Percentiles rank a stretch among this genome's conserved stretches.
Conservation (phyloP, 1,140 invertebrate genomes). For the Bombus consobrinus region DNA sequence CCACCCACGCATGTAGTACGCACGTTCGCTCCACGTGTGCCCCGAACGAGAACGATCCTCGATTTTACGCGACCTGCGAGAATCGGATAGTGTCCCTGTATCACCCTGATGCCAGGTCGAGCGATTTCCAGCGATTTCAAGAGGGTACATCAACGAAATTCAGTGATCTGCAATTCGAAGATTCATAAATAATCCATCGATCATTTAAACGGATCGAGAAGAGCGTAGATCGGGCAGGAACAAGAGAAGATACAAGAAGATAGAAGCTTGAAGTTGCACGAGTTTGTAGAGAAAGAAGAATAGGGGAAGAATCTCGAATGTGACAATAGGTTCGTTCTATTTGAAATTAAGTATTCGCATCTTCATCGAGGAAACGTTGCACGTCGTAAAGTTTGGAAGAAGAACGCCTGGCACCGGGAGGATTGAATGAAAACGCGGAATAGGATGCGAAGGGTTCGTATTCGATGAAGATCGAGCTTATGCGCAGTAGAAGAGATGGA, state of each 20-base stretch:
- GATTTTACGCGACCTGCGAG: neutral
- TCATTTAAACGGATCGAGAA: neutral
- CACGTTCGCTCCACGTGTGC: slow-evolving; percentile 76
- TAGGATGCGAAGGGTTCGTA: neutral
- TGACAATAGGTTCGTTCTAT: neutral
- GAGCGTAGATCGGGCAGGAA: neutral
- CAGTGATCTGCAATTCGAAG: too few relatives aligned
- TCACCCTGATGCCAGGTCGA: slow-evolving; percentile 21
- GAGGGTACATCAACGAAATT: neutral
- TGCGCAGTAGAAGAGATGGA: neutral
- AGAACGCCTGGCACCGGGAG: slow-evolving; percentile 8
- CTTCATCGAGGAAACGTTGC: too few relatives aligned
- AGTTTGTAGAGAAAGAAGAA: neutral
- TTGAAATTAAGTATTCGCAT: neutral
- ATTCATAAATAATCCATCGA: neutral
- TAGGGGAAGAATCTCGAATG: neutral
- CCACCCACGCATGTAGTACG: slow-evolving; percentile 81
- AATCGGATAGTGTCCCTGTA: neutral
- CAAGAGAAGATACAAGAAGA: too few relatives aligned
- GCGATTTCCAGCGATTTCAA: neutral
- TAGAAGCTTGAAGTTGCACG: neutral
- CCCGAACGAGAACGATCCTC: slow-evolving; percentile 35
- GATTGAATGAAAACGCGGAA: neutral
- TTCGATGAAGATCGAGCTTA: slow-evolving; percentile 33
- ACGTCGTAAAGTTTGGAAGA: neutral